These are phyloP conservation scores for Phaonia tiefii DNA, from an alignment of 2,888 invertebrate species.

Conservation along the genomic window DNA sequence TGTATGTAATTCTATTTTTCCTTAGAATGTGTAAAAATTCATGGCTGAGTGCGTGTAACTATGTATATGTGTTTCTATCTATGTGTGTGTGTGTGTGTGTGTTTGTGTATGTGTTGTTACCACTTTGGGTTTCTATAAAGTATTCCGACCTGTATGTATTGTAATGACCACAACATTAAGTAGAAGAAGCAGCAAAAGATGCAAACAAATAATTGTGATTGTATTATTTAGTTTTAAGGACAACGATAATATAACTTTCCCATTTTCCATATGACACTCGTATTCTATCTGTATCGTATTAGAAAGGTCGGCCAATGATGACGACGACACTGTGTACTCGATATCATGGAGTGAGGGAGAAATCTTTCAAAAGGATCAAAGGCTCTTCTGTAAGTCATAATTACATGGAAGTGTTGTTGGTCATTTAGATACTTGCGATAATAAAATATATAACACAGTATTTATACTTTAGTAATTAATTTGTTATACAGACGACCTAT, in stretches of 20 bases:
- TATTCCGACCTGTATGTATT: slow-evolving; percentile 47
- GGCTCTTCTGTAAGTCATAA: too few relatives aligned
- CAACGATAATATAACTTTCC: slow-evolving; percentile 34
- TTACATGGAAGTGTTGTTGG: too few relatives aligned
- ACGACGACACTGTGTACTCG: slow-evolving; percentile 8
- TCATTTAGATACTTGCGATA: too few relatives aligned
- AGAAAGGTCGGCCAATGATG: slow-evolving; percentile 3
- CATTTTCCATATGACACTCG: neutral
- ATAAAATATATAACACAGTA: too few relatives aligned
- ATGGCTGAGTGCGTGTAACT: slow-evolving; percentile 6
- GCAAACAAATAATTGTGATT: slow-evolving; percentile 63
- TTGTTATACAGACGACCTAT: too few relatives aligned
- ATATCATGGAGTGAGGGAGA: neutral
- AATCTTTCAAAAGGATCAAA: neutral
- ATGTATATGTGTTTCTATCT: neutral
- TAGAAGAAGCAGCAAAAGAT: slow-evolving; percentile 14
- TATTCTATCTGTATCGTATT: neutral
- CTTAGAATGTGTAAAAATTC: slow-evolving; percentile 5
- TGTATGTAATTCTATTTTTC: slow-evolving; percentile 17
- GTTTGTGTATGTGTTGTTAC: slow-evolving; percentile 40
- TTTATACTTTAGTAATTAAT: too few relatives aligned
- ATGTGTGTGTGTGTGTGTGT: slow-evolving; percentile 38
- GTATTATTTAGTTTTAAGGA: slow-evolving; percentile 53
- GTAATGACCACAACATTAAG: neutral
- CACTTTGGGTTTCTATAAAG: slow-evolving; percentile 58